Percentiles rank a stretch among this genome's conserved stretches.
Conservation (phyloP, 2,888 invertebrate genomes). For the Phania funesta region DNA sequence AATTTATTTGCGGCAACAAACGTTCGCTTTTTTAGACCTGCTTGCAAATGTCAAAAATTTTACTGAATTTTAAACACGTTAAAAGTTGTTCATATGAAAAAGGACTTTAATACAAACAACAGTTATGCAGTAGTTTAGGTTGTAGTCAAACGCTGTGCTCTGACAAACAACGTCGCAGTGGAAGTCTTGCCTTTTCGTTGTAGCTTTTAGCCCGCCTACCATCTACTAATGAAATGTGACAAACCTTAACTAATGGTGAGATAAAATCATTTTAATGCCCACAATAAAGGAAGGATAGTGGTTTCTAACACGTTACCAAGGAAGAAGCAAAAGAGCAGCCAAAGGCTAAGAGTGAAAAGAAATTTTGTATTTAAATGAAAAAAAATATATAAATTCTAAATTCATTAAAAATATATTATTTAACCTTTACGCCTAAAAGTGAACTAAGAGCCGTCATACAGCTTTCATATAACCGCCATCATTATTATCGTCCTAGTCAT, state of each 20-base stretch:
- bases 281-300: conserved; percentile 44
- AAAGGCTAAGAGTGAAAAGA: conserved; percentile 22
- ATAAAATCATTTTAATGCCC: conserved; percentile 62
- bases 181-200: conserved; percentile 11
- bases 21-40: neutral
- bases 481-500: neutral
- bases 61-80: conserved; percentile 20
- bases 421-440: conserved; percentile 3
- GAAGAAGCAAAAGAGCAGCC: neutral
- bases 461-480: conserved; percentile 2
- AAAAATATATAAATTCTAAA: neutral
- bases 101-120: neutral
- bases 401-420: conserved; percentile 15
- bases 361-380: neutral
- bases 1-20: neutral
- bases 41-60: neutral
- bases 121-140: neutral
- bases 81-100: conserved; percentile 14
- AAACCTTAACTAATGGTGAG: conserved; percentile 57
- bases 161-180: neutral
- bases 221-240: conserved; percentile 64
- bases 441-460: neutral
- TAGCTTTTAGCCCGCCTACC: conserved; percentile 30
- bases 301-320: neutral
- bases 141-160: neutral